A percentile compares a stretch with the other conserved stretches of the same genome.
phyloP scores from a whole-genome alignment of 2,113 vertebrate genomes.

The Crotalus tigris region DNA sequence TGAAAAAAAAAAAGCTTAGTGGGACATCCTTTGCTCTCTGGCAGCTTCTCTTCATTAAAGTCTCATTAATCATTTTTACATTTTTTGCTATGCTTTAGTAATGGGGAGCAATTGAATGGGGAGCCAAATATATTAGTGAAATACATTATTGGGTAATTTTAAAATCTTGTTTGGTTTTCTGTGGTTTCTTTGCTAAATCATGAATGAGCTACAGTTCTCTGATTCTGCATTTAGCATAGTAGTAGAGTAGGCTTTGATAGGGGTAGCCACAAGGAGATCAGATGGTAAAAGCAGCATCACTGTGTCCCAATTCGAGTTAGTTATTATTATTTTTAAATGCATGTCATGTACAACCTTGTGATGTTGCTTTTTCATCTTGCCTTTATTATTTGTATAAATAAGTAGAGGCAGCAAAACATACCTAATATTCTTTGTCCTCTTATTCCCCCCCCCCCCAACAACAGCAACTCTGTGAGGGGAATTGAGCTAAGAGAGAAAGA shows the following conservation, averaged over 20 bases:
- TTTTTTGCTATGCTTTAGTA: conserved; percentile 1
- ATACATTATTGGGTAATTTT: conserved; percentile 9
- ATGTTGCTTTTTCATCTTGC: background rate
- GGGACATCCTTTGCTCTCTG: background rate
- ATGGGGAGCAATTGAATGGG: conserved; percentile 5
- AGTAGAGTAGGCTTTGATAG: background rate
- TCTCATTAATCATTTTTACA: conserved; percentile 21
- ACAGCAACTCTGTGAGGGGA: background rate
- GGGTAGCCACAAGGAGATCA: background rate
- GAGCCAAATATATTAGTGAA: conserved; percentile 14
- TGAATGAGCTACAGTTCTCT: background rate
- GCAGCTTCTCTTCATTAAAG: conserved; percentile 21
- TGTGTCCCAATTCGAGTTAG: background rate
- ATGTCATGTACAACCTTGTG: background rate
- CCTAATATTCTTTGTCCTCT: background rate
- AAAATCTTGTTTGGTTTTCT: conserved; percentile 13
- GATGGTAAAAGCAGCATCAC: background rate
- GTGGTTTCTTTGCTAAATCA: background rate
- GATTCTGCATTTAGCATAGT: background rate
- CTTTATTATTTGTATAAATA: background rate
- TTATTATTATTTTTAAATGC: background rate
- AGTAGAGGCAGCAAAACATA: background rate
- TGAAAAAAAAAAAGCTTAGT: background rate
- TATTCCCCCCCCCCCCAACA: background rate
- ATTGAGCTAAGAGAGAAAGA: background rate